These are phyloP conservation scores for Lepidocyrtoides sp. DNA, from an alignment of 2,888 invertebrate genomes.

Conservation along the genomic window DNA sequence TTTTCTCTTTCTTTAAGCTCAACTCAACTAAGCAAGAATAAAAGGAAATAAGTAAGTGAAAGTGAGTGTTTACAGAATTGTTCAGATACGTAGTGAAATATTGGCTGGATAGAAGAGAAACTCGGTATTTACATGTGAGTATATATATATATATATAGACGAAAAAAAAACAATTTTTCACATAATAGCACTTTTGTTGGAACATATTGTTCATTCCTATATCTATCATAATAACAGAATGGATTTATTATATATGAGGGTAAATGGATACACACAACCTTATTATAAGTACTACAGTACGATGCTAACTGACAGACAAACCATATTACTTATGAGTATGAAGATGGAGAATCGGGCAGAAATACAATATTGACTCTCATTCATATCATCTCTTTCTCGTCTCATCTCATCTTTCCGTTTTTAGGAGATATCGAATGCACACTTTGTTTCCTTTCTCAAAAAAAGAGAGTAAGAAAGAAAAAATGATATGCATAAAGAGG, in stretches of 20 bases:
- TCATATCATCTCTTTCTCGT: too few relatives aligned
- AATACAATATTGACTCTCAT: constrained; percentile 11
- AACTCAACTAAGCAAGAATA: not conserved
- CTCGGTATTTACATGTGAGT: too few relatives aligned
- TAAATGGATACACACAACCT: not conserved
- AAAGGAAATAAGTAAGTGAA: constrained; percentile 55
- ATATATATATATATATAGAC: too few relatives aligned
- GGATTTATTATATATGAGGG: not conserved
- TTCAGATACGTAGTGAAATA: not conserved
- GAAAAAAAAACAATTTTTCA: too few relatives aligned
- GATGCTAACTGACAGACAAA: constrained; percentile 36
- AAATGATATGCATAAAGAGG: not conserved
- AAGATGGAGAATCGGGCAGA: not conserved
- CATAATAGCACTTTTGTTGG: too few relatives aligned
- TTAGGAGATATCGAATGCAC: constrained; percentile 2
- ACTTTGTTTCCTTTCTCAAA: not conserved
- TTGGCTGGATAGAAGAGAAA: constrained; percentile 3
- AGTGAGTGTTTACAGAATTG: constrained; percentile 27
- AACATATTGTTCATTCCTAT: not conserved
- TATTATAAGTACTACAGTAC: too few relatives aligned
- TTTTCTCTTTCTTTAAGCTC: not conserved
- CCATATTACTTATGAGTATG: constrained; percentile 1
- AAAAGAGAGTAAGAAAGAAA: not conserved
- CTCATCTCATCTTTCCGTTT: not conserved
- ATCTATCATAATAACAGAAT: not conserved